Base-by-base conservation (phyloP, 2,797 vertebrate genomes). In the Aratinga solstitialis region DNA sequence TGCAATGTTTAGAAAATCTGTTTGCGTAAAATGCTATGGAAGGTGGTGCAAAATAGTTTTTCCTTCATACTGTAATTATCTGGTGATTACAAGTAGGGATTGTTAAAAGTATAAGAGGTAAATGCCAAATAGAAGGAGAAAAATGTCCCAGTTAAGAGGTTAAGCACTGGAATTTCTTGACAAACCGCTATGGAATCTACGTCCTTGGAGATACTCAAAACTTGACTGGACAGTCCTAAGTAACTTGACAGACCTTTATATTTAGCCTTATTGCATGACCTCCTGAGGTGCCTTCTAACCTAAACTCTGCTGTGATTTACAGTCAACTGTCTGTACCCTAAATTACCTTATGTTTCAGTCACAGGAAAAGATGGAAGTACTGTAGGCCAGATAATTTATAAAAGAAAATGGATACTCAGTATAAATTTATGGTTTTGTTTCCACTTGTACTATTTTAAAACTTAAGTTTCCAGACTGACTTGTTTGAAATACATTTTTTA, bases 381-480 rank as follows among this genome's bases (percentile, higher is more conserved):
- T 61, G 32, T 53, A 81, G 63, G 16, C 66, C 71, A 66, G 62
- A 53, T 17, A 86, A 96, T 78, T 92, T 73, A 23, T 26, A 62
- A 69, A 6, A 94, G 34, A 81, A 88, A 88, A 76, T 62, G 30
- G 24, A 36, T 87, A 30, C 32, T 40, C 21, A 8, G 13, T 72
- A 81, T 42, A 73, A 84, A 90, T 59, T n/a, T 40, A 67, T 88
- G 62, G 0, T 40, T 95, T 84, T 88, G 12, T 93, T 96, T 95
- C 80, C 69, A 84, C 47, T 47, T 69, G 24, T 67, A 69, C 59
- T 94, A 90, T 69, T 94, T 91, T 85, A 89, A 91, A 89, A 76
- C 29, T 50, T 58, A n/a, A 34, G 13, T 83, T 93, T 83, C 76
- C 85, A 94, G 83, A 66, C 22, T 42, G 54, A 62, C 9, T 93